A percentile compares a stretch with the other conserved stretches of the same genome.
Evolutionary conservation across 2,797 vertebrate species (phyloP).

Genomic region (Poecilia velifera): DNA sequence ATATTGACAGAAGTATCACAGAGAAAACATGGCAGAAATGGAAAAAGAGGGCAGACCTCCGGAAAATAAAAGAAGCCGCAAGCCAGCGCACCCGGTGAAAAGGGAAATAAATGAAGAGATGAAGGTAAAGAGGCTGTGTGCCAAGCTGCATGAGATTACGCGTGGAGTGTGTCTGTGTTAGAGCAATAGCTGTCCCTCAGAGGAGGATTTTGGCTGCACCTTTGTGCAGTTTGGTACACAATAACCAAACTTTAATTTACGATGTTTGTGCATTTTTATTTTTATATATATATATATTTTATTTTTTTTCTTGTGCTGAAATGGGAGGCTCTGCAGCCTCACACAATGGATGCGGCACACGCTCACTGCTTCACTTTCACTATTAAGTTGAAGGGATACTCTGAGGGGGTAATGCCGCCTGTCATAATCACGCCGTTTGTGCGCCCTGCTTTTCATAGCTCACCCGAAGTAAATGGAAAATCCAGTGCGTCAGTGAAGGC

Average conservation of each 20-base stretch:
- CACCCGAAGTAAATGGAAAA: slow-evolving; percentile 76
- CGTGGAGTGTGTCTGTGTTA: slow-evolving; percentile 79
- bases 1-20: slow-evolving; percentile 92
- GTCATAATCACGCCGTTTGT: slow-evolving; percentile 42
- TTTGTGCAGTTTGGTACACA: slow-evolving; percentile 73
- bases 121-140: slow-evolving; percentile 87
- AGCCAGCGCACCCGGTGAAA: slow-evolving; percentile 98
- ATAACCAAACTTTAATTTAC: slow-evolving; percentile 78
- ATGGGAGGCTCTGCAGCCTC: slow-evolving; percentile 35
- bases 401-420: slow-evolving; percentile 11
- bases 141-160: slow-evolving; percentile 73
- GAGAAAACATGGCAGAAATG: slow-evolving; percentile 98
- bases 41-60: slow-evolving; percentile 99
- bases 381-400: slow-evolving; percentile 54
- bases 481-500: slow-evolving; percentile 82
- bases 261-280: slow-evolving; percentile 51
- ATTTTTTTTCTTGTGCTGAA: slow-evolving; percentile 53
- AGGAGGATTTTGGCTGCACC: slow-evolving; percentile 74
- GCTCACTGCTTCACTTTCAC: slow-evolving; percentile 43
- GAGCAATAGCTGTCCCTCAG: slow-evolving; percentile 68
- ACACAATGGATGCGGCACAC: slow-evolving; percentile 73
- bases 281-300: slow-evolving; percentile 41
- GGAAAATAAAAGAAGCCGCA: slow-evolving; percentile 98
- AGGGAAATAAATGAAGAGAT: slow-evolving; percentile 99
- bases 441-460: slow-evolving; percentile 62